Percentiles rank a stretch among this genome's conserved stretches.
Conservation (phyloP, 2,888 invertebrate genomes). For the Artemia sp. region DNA sequence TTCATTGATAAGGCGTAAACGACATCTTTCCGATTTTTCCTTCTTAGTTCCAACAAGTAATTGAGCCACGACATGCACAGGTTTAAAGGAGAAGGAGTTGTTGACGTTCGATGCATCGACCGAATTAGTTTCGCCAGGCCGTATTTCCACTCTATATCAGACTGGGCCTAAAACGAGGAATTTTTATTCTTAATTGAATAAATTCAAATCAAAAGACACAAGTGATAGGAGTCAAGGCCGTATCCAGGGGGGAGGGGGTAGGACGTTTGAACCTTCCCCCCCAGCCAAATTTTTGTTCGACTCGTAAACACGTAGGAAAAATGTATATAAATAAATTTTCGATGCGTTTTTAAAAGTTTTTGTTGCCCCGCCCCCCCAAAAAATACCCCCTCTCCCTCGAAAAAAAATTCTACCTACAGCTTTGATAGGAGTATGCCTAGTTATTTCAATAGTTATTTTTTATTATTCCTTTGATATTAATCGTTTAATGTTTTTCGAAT, state of each 20-base stretch:
- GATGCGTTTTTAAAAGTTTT: too few species aligned
- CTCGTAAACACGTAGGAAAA: too few species aligned
- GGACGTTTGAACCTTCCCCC: too few species aligned
- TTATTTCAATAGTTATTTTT: too few species aligned
- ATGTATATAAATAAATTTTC: too few species aligned
- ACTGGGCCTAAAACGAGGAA: slow-evolving; percentile 62
- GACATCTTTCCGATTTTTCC: slow-evolving; percentile 30
- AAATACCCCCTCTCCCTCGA: too few species aligned
- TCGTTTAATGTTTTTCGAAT: too few species aligned
- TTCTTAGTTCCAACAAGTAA: slow-evolving; percentile 63
- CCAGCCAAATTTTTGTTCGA: too few species aligned
- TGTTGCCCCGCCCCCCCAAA: too few species aligned
- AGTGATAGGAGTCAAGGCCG: slow-evolving; percentile 16
- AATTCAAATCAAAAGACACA: background rate
- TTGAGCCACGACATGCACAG: slow-evolving; percentile 84
- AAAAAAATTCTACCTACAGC: too few species aligned
- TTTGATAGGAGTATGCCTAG: too few species aligned
- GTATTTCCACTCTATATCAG: slow-evolving; percentile 99
- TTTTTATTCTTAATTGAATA: slow-evolving; percentile 11
- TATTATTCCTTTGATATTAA: too few species aligned
- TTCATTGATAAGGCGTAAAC: background rate
- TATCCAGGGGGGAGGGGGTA: background rate
- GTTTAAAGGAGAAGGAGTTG: slow-evolving; percentile 94
- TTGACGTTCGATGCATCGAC: slow-evolving; percentile 92
- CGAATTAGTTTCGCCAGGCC: slow-evolving; percentile 93